phyloP scores from a whole-genome alignment of 1,140 invertebrate species.

The Drosophila santomea region DNA sequence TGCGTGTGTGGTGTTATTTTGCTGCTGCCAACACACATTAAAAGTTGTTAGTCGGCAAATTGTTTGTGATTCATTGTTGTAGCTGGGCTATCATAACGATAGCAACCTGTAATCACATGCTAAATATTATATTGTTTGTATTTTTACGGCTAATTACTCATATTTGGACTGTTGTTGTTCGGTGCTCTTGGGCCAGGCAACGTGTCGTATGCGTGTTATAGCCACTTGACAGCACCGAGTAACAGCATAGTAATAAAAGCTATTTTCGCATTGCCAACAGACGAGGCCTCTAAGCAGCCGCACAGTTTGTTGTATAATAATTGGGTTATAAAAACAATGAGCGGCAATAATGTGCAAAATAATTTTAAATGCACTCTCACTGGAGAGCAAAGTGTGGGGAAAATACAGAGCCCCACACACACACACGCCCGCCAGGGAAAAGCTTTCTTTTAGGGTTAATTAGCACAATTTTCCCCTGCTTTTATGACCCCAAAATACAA shows the following conservation, averaged over 20 bases:
- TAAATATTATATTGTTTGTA: slow-evolving; percentile 65
- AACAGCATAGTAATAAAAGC: slow-evolving; percentile 54
- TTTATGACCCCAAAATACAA: slow-evolving; percentile 78
- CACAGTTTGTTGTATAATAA: slow-evolving; percentile 62
- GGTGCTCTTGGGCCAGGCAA: slow-evolving; percentile 10
- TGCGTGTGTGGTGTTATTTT: slow-evolving; percentile 30
- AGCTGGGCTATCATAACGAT: slow-evolving; percentile 59
- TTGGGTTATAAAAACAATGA: slow-evolving; percentile 79
- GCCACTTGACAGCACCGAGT: slow-evolving; percentile 55
- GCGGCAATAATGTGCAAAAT: slow-evolving; percentile 80
- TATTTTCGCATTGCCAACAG: slow-evolving; percentile 58
- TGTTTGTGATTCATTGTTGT: slow-evolving; percentile 74
- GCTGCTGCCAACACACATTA: slow-evolving; percentile 41
- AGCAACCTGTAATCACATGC: slow-evolving; percentile 65
- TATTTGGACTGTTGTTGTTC: slow-evolving; percentile 36
- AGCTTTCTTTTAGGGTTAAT: slow-evolving; percentile 79
- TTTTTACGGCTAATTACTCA: slow-evolving; percentile 77
- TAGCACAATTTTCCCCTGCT: slow-evolving; percentile 81
- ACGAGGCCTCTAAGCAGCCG: slow-evolving; percentile 25
- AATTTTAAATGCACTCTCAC: slow-evolving; percentile 71
- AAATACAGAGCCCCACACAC: slow-evolving; percentile 20
- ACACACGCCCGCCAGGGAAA: slow-evolving; percentile 45
- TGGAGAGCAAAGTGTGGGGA: not conserved
- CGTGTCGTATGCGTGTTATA: slow-evolving; percentile 73
- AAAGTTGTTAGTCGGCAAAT: slow-evolving; percentile 70